Evolutionary conservation across 2,888 invertebrate genomes (phyloP).

Genomic region (Epistrophe grossulariae): DNA sequence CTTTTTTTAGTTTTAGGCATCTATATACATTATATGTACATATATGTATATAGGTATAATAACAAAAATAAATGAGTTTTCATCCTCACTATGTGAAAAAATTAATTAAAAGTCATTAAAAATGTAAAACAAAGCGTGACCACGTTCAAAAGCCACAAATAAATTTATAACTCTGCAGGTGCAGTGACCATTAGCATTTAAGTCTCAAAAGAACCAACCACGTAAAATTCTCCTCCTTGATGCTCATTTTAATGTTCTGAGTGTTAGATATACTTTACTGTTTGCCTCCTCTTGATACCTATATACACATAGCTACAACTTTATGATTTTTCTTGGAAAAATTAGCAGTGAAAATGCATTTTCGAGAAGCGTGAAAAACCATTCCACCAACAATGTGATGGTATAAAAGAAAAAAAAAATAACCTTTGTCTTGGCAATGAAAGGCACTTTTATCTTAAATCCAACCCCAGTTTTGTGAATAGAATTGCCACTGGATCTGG

Average conservation of each 20-base stretch:
- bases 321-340: slow-evolving; percentile 33
- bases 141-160: slow-evolving; percentile 28
- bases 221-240: slow-evolving; percentile 16
- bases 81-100: not conserved
- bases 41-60: no score
- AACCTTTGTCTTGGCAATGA: slow-evolving; percentile 21
- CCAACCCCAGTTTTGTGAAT: slow-evolving; percentile 12
- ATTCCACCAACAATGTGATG: not conserved
- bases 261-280: not conserved
- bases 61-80: not conserved
- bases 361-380: slow-evolving; percentile 8
- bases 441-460: slow-evolving; percentile 16
- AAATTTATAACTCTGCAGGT: slow-evolving; percentile 39
- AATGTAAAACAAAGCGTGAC: slow-evolving; percentile 28
- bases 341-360: slow-evolving; percentile 56
- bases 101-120: slow-evolving; percentile 6
- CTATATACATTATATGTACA: no score
- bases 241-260: slow-evolving; percentile 24
- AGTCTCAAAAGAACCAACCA: slow-evolving; percentile 35
- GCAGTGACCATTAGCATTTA: slow-evolving; percentile 49
- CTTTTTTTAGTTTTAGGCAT: no score
- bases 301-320: no score
- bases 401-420: not conserved
- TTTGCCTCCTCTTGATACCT: not conserved
- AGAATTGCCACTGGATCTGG: slow-evolving; percentile 35